phyloP scores from a whole-genome alignment of 1,140 invertebrate species.

The Triops cancriformis region DNA sequence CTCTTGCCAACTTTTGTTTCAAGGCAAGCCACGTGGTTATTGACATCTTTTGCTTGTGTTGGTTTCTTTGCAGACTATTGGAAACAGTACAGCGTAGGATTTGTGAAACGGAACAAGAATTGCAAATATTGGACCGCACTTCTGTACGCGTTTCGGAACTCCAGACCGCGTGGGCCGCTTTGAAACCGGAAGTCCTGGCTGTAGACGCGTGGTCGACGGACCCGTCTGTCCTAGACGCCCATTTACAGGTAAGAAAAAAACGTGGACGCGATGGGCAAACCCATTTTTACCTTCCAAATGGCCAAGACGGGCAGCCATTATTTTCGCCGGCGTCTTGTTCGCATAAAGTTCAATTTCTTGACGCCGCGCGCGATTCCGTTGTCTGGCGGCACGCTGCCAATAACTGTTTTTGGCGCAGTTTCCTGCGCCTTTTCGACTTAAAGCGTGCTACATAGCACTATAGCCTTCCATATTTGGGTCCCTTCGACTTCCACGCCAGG shows the following conservation, averaged over 20 bases:
- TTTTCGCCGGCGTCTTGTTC: not conserved
- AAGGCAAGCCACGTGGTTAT: not conserved
- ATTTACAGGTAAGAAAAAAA: not conserved
- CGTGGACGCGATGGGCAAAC: not conserved
- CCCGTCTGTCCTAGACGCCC: not conserved
- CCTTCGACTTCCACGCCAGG: not conserved
- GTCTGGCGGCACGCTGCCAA: not conserved
- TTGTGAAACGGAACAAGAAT: not conserved
- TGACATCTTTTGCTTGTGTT: not conserved
- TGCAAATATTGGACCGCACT: not conserved
- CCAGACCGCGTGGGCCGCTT: not conserved
- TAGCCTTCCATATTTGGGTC: not conserved
- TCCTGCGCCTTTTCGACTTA: not conserved
- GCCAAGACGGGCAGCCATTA: not conserved
- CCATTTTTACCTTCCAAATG: not conserved
- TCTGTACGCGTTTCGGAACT: not conserved
- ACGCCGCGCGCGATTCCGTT: not conserved
- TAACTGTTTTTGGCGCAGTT: not conserved
- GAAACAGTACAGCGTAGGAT: not conserved
- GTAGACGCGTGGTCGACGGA: not conserved
- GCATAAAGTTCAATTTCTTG: not conserved
- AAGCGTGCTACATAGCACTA: not conserved
- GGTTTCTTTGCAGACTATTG: not conserved
- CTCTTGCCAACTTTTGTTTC: not conserved
- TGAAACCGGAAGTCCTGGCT: not conserved